Evolutionary conservation across 2,797 vertebrate species (phyloP).

Genomic region (Prionace glauca): DNA sequence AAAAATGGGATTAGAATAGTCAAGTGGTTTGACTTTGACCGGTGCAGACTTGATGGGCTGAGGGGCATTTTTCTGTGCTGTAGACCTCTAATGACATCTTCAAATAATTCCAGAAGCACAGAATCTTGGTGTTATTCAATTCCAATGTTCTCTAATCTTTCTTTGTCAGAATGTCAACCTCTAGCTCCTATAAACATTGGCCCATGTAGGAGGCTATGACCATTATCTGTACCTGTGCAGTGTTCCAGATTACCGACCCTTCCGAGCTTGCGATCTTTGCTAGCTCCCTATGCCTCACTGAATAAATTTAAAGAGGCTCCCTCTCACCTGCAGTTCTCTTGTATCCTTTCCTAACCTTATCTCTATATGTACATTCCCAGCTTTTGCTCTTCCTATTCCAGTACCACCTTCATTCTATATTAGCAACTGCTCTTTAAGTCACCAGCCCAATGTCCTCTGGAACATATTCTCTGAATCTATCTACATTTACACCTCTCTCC

Average conservation of each 20-base stretch:
- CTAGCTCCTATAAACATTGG: neutral
- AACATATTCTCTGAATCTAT: neutral
- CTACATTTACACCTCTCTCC: neutral
- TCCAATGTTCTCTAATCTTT: neutral
- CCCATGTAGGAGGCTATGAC: neutral
- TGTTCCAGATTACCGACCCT: neutral
- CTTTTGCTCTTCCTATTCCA: neutral
- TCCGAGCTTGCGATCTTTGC: neutral
- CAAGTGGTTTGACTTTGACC: too few relatives aligned
- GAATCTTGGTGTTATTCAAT: neutral
- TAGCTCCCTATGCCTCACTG: neutral
- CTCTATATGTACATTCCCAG: neutral
- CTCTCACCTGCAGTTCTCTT: neutral
- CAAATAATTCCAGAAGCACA: too few relatives aligned
- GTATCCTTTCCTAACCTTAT: neutral
- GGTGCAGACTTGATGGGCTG: too few relatives aligned
- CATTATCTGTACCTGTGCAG: neutral
- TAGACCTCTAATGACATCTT: too few relatives aligned
- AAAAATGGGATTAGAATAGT: too few relatives aligned
- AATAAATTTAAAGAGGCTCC: neutral
- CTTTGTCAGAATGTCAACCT: neutral
- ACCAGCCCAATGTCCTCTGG: neutral
- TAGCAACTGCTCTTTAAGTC: neutral
- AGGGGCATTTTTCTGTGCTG: too few relatives aligned
- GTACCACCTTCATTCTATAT: neutral